A percentile compares a stretch with the other conserved stretches of the same genome.
Evolutionary conservation across 1,140 invertebrate species (phyloP).

Genomic region (Protaetia brevitarsis): DNA sequence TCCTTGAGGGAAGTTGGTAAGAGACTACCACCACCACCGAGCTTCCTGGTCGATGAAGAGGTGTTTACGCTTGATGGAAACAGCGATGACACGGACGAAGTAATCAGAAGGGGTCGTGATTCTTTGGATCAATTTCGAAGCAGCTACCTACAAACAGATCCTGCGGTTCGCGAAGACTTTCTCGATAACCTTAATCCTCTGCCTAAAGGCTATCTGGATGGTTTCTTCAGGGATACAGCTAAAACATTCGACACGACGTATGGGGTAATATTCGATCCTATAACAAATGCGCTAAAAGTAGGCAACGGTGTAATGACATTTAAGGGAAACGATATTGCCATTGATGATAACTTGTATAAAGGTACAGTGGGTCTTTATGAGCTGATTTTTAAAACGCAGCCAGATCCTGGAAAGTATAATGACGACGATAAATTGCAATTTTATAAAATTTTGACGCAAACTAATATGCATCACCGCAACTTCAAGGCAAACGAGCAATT

Average conservation of each 20-base stretch:
- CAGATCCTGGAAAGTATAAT: conserved; percentile 21
- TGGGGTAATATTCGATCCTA: background rate
- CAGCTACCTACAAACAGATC: background rate
- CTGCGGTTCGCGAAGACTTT: background rate
- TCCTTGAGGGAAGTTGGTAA: background rate
- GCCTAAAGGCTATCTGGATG: background rate
- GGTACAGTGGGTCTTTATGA: conserved; percentile 29
- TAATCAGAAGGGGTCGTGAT: background rate
- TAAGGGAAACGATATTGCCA: background rate
- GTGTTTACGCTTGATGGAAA: background rate
- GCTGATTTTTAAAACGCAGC: conserved; percentile 26
- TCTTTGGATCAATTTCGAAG: background rate
- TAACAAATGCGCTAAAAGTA: background rate
- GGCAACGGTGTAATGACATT: conserved; percentile 6
- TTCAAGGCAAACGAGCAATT: conserved; percentile 1
- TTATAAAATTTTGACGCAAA: conserved; percentile 28
- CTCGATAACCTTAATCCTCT: background rate
- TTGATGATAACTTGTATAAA: conserved; percentile 21
- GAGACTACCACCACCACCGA: background rate
- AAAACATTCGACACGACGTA: conserved; percentile 4
- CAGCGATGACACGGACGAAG: background rate
- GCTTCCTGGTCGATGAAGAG: background rate
- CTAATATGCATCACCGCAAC: conserved; percentile 25
- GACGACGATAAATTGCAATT: conserved; percentile 27
- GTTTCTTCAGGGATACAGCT: background rate